Evolutionary conservation across 30 jellyfish, hydroid and myxozoan species (phyloP), one percentile per base, ranked within the genome.

Genomic region (Pelagia noctiluca): DNA sequence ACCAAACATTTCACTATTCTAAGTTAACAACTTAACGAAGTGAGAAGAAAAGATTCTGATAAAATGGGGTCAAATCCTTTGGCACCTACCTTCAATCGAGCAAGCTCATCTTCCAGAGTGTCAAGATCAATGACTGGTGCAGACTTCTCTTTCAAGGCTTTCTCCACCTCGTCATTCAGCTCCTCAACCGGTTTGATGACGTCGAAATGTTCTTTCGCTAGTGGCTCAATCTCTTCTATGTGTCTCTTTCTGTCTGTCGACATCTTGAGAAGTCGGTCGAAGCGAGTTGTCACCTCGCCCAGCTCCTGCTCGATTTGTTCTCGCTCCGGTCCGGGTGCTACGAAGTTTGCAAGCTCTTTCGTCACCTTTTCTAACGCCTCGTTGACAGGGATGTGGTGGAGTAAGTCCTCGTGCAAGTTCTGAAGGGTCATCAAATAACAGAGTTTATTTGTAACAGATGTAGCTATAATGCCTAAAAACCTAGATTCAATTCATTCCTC

Each of bases 241-340:
- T 61, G 68, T 34, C 52, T 76, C n/a, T 35, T 68, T 11, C 97
- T 63, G 7, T 86, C 84, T 28, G 74, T 87, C 1, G 97, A 75
- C 63, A 80, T 31, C 38, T 81, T 61, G 32, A 10, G 30, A 23
- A 82, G 96, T 49, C 82, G 86, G n/a, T 75, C 83, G 72, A 66
- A 87, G 34, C 97, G 96, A 13, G 86, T 13, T 25, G 96, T 73
- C 1, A 83, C 25, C 16, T 92, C 98, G 16, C 33, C 63, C 28
- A 92, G 87, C 64, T 92, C 97, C 65, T 87, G 88, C 16, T 38
- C 33, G n/a, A 87, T 28, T 50, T 82, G 86, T 65, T 92, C 96
- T 32, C 84, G 23, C 10, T 87, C 96, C 2, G 96, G 79, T 16
- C 75, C 84, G 16, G 83, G 74, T 3, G 60, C 96, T 23, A 85